Percentiles rank a stretch among this genome's conserved stretches.
Evolutionary conservation across 2,888 invertebrate genomes (phyloP).

Genomic region (Caenorhabditis sp.): DNA sequence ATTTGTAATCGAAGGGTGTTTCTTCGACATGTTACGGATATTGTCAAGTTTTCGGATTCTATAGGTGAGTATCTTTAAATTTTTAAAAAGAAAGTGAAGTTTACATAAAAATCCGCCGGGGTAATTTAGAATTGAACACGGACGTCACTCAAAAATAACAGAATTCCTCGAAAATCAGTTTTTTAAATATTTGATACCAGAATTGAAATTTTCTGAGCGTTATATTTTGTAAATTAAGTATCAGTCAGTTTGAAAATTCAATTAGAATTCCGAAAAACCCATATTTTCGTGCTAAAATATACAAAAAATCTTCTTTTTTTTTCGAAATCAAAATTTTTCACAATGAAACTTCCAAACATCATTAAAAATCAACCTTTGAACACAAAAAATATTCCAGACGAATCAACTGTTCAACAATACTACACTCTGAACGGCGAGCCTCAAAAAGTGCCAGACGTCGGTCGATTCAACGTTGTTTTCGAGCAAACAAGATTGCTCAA

Average conservation of each 20-base stretch:
- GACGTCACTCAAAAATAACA: neutral
- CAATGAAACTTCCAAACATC: too few relatives aligned
- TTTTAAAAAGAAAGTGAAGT: too few relatives aligned
- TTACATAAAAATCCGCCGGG: too few relatives aligned
- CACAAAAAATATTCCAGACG: slow-evolving; percentile 15
- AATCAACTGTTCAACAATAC: slow-evolving; percentile 38
- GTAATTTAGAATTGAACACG: too few relatives aligned
- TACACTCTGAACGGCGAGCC: slow-evolving; percentile 40
- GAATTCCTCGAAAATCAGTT: neutral
- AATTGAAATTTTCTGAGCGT: neutral
- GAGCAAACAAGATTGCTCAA: slow-evolving; percentile 41
- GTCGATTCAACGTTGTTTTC: slow-evolving; percentile 35
- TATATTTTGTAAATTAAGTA: too few relatives aligned
- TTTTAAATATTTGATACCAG: too few relatives aligned
- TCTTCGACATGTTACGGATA: slow-evolving; percentile 43
- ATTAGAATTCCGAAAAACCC: too few relatives aligned
- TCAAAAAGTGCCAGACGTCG: slow-evolving; percentile 24
- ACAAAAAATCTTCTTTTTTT: too few relatives aligned
- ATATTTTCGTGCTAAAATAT: too few relatives aligned
- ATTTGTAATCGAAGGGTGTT: slow-evolving; percentile 64
- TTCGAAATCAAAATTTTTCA: too few relatives aligned
- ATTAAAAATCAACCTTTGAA: neutral
- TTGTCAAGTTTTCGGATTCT: slow-evolving; percentile 38
- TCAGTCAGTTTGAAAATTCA: too few relatives aligned
- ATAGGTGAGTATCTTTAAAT: slow-evolving; percentile 35